Percentiles rank a stretch among this genome's conserved stretches.
These are phyloP conservation scores for Calidris pygmaea DNA, from an alignment of 2,113 vertebrate genomes.

Conservation along the genomic window DNA sequence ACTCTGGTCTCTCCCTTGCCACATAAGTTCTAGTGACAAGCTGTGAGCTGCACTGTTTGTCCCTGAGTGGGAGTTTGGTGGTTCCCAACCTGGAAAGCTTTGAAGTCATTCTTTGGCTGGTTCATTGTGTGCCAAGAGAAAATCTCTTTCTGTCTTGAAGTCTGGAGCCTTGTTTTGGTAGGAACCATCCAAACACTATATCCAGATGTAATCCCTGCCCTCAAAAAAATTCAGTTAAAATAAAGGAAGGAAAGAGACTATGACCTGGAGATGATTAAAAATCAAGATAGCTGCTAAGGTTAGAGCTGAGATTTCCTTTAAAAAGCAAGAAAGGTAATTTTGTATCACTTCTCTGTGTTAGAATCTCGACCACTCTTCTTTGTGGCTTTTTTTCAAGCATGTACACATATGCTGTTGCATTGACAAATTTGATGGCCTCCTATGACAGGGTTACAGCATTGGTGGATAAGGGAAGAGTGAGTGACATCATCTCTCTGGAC, in stretches of 20 bases:
- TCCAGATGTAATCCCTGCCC: not conserved
- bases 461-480: not conserved
- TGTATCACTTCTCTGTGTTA: not conserved
- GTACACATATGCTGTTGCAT: not conserved
- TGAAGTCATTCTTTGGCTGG: not conserved
- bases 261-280: not conserved
- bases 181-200: not conserved
- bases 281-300: not conserved
- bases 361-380: not conserved
- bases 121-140: not conserved
- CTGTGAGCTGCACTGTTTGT: not conserved
- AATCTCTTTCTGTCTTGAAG: not conserved
- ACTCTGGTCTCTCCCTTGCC: not conserved
- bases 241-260: not conserved
- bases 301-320: not conserved
- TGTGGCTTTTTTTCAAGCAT: not conserved
- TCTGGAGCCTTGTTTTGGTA: not conserved
- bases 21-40: not conserved
- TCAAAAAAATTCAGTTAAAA: not conserved
- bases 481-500: not conserved
- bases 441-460: not conserved
- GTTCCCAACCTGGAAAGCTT: not conserved
- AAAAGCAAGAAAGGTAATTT: not conserved
- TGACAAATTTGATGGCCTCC: not conserved
- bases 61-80: not conserved